A percentile compares a stretch with the other conserved stretches of the same genome.
phyloP scores from a whole-genome alignment of 1,140 invertebrate species.

The Aphelenchoides fujianensis region DNA sequence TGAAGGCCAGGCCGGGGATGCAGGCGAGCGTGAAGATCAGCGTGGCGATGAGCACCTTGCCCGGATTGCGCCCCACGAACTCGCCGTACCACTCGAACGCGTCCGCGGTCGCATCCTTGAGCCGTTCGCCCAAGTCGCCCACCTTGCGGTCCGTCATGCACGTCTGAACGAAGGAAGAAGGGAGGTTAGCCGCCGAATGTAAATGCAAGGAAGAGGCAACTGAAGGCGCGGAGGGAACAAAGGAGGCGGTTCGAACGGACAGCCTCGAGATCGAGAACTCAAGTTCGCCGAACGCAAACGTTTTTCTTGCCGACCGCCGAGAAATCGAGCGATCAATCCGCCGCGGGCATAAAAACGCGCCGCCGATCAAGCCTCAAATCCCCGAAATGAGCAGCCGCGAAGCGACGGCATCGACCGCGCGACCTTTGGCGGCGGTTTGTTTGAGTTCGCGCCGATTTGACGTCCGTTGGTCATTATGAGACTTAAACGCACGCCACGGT shows the following conservation, averaged over 20 bases:
- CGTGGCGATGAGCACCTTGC: constrained; percentile 43
- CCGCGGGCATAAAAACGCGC: not conserved
- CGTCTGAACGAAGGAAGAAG: not conserved
- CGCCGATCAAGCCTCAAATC: not conserved
- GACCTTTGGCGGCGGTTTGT: not conserved
- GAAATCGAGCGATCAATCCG: not conserved
- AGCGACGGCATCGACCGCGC: too few species aligned
- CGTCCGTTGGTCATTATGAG: not conserved
- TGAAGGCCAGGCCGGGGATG: constrained; percentile 50
- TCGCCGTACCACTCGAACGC: constrained; percentile 37
- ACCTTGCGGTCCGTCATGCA: not conserved
- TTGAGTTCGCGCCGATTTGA: not conserved
- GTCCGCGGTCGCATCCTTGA: constrained; percentile 39
- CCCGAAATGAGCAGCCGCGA: too few species aligned
- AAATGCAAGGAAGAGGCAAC: too few species aligned
- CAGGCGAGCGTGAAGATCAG: constrained; percentile 47
- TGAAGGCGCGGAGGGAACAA: too few species aligned
- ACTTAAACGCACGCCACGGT: not conserved
- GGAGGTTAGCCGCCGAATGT: not conserved
- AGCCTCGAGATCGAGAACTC: too few species aligned
- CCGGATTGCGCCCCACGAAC: constrained; percentile 49
- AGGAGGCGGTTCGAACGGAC: too few species aligned
- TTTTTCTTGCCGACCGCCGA: not conserved
- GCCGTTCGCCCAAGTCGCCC: constrained; percentile 29
- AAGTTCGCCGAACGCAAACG: not conserved